These are phyloP conservation scores for Liodrosophila aerea DNA, from an alignment of 2,888 invertebrate genomes.

Conservation along the genomic window DNA sequence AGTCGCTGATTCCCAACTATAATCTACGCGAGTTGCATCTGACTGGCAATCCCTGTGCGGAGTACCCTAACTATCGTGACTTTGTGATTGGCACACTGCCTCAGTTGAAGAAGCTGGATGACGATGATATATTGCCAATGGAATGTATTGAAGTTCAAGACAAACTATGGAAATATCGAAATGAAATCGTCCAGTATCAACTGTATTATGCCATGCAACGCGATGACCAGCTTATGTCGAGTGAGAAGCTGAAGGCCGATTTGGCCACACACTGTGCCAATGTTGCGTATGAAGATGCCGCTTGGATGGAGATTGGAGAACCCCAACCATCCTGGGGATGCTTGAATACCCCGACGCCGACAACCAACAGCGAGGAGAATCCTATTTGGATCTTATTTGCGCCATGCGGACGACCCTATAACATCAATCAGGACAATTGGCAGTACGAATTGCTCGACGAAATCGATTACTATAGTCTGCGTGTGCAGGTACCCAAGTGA, in stretches of 20 bases:
- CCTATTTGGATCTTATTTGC: conserved; percentile 90
- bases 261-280: conserved; percentile 83
- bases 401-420: conserved; percentile 91
- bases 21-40: conserved; percentile 87
- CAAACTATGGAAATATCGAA: conserved; percentile 82
- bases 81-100: conserved; percentile 92
- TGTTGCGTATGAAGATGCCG: conserved; percentile 84
- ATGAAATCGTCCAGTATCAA: conserved; percentile 83
- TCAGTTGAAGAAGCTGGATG: conserved; percentile 89
- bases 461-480: conserved; percentile 85
- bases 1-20: conserved; percentile 86
- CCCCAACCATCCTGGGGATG: too few species aligned
- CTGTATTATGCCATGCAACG: conserved; percentile 83
- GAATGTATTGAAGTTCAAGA: conserved; percentile 89
- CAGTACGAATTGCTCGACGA: conserved; percentile 89
- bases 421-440: conserved; percentile 93
- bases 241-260: conserved; percentile 83
- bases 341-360: too few species aligned
- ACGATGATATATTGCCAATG: conserved; percentile 89
- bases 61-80: conserved; percentile 92
- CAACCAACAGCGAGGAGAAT: conserved; percentile 93
- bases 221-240: conserved; percentile 84
- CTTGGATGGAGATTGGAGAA: too few species aligned
- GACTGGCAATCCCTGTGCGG: conserved; percentile 94
- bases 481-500: conserved; percentile 88